A percentile compares a stretch with the other conserved stretches of the same genome.
Evolutionary conservation across 2,797 vertebrate species (phyloP).

Genomic region (Lepus townsendii): DNA sequence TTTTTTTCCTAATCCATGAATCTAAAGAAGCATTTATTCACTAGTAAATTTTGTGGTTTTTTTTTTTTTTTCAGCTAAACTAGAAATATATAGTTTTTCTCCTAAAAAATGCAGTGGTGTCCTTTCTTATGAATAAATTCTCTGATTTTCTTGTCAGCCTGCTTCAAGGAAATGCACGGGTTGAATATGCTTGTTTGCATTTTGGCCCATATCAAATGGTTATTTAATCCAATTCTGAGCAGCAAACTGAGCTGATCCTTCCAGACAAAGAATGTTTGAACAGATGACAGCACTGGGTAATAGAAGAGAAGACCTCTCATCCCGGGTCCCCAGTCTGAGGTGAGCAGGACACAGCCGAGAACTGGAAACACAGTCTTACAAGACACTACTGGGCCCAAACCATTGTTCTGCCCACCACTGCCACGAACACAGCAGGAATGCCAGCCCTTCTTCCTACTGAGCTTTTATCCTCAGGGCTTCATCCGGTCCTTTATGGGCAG

Average conservation of each 20-base stretch:
- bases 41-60: constrained; percentile 57
- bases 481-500: constrained; percentile 98
- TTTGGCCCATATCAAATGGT: constrained; percentile 97
- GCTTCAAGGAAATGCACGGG: constrained; percentile 96
- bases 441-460: constrained; percentile 98
- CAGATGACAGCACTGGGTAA: constrained; percentile 97
- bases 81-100: constrained; percentile 83
- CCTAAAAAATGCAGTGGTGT: background rate
- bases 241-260: constrained; percentile 96
- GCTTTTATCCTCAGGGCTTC: constrained; percentile 98
- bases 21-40: constrained; percentile 44
- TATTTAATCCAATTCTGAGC: constrained; percentile 95
- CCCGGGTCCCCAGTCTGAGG: constrained; percentile 97
- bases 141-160: constrained; percentile 95
- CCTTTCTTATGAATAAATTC: constrained; percentile 56
- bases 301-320: constrained; percentile 98
- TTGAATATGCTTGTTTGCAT: constrained; percentile 95
- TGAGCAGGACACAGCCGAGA: constrained; percentile 97
- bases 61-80: background rate
- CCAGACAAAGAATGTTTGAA: constrained; percentile 95
- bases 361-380: constrained; percentile 97
- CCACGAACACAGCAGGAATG: constrained; percentile 96
- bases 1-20: background rate
- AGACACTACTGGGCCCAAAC: constrained; percentile 97
- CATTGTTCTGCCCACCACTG: constrained; percentile 98